A percentile compares a stretch with the other conserved stretches of the same genome.
Evolutionary conservation across 2,888 invertebrate species (phyloP).

Genomic region (Pantelozetes paolii): DNA sequence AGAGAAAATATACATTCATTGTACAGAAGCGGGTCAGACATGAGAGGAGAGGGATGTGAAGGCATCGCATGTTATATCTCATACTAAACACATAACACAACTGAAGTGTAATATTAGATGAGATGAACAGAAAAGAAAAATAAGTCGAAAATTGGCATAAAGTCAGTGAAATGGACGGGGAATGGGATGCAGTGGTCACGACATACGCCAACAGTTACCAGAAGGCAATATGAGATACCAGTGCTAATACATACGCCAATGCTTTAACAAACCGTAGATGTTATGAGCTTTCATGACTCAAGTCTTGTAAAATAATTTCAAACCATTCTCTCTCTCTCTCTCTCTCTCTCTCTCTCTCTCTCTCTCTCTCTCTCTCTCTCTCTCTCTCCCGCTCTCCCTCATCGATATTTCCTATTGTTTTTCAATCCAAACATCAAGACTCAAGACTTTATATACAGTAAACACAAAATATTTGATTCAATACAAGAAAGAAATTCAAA

Average conservation of each 20-base stretch:
- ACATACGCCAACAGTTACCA: neutral
- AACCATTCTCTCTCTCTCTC: neutral
- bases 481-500: too few relatives aligned
- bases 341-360: neutral
- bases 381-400: neutral
- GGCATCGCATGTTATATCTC: conserved; percentile 24
- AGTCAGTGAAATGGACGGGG: neutral
- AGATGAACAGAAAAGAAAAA: neutral
- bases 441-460: too few relatives aligned
- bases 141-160: conserved; percentile 26
- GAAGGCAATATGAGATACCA: conserved; percentile 3
- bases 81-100: neutral
- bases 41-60: neutral
- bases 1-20: neutral
- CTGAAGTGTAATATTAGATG: conserved; percentile 25
- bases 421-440: too few relatives aligned
- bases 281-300: conserved; percentile 16
- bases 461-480: too few relatives aligned
- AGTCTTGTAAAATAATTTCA: neutral
- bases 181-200: conserved; percentile 28
- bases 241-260: neutral
- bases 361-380: conserved; percentile 6
- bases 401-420: neutral
- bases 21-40: conserved; percentile 32
- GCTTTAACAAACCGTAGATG: conserved; percentile 1